Conservation (phyloP, 2,888 invertebrate genomes). For the Metellina segmentata region DNA sequence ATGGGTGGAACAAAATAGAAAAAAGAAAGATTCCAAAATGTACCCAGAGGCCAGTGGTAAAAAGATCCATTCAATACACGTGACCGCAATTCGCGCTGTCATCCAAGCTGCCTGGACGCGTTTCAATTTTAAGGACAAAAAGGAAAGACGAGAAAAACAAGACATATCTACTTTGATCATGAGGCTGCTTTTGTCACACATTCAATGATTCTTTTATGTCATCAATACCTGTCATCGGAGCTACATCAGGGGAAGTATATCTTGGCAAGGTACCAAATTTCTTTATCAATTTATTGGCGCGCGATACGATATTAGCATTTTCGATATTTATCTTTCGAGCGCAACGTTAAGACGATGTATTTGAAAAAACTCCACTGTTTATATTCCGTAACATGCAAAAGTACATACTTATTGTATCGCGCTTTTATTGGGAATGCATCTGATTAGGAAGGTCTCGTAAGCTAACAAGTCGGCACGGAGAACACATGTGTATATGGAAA, state of each 20-base stretch:
- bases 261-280: background rate
- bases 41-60: constrained; percentile 51
- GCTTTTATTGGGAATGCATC: no score
- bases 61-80: constrained; percentile 54
- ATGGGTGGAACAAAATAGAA: constrained; percentile 9
- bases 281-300: no score
- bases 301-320: no score
- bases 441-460: no score
- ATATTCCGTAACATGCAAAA: no score
- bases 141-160: constrained; percentile 40
- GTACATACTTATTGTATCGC: no score
- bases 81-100: constrained; percentile 71
- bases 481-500: no score
- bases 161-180: constrained; percentile 21
- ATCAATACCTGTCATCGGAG: constrained; percentile 1
- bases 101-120: constrained; percentile 54
- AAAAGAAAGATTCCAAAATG: constrained; percentile 22
- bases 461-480: no score
- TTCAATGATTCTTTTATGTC: background rate
- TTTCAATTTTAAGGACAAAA: constrained; percentile 52
- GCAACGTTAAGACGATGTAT: no score
- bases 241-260: background rate
- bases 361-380: no score
- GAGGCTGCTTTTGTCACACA: constrained; percentile 27
- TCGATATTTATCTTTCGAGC: background rate